Evolutionary conservation across 2,113 vertebrate species (phyloP), one percentile per base, ranked within the genome.

Genomic region (Meriones unguiculatus): DNA sequence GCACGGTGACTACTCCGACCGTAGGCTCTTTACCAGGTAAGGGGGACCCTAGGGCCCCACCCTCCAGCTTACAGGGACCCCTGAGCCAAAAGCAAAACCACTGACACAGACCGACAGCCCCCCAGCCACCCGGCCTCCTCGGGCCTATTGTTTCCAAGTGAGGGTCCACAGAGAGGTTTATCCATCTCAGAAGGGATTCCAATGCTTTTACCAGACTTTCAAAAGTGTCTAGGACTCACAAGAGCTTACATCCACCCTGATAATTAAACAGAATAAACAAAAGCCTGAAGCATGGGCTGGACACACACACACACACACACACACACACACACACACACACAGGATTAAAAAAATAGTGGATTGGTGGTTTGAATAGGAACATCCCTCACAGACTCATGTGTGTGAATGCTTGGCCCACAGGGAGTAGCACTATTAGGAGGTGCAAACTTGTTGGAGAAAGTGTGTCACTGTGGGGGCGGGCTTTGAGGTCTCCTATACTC

Each of bases 131-230:
- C 17, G 78, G 80, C 50, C 5, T 59, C 62, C 57, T 3, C 30
- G 30, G 73, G n/a, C 28, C 38, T 6, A 2, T 4, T 41, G 50
- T 25, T 90, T 15, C 69, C 54, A 50, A 87, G 35, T 72, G n/a
- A 52, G 25, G 13, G 52, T 20, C 35, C 8, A 24, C 1, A 0
- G 38, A 38, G 32, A 62, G 75, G 69, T n/a, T 95, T 86, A 41
- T 0, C 22, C 95, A 81, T 22, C 52, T 62, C 32, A 85, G 57
- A 76, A 87, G n/a, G 10, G n/a, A 86, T 0, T 72, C 59, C 32
- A 52, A 93, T 81, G 72, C 38, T 82, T 87, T 91, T 46, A 77
- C 62, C 18, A 14, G 24, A 72, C 81, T 94, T 87, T 94, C 86
- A 38, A 64, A 91, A 90, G 41, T 64, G 38, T 41, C 32, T 84